Evolutionary conservation across 2,113 vertebrate genomes (phyloP).

Genomic region (Patagioenas fasciata): DNA sequence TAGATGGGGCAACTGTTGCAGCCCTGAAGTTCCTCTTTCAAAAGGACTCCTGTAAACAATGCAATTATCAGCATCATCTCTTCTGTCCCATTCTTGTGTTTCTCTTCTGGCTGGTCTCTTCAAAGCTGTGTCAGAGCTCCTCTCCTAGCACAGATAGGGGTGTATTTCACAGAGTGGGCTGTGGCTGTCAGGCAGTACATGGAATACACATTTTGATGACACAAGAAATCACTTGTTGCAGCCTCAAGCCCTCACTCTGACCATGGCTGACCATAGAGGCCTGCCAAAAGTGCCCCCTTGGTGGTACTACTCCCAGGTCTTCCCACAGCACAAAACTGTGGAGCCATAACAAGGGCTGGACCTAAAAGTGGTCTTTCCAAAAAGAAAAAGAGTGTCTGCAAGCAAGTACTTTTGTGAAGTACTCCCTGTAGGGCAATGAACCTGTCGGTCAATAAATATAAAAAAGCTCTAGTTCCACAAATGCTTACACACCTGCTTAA

Average conservation of each 20-base stretch:
- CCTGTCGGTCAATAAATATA: neutral
- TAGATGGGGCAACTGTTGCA: neutral
- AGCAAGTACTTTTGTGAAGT: neutral
- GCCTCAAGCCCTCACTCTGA: neutral
- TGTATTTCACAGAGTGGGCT: neutral
- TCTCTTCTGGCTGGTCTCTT: neutral
- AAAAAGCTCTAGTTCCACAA: constrained; percentile 2
- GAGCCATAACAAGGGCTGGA: neutral
- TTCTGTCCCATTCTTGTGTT: neutral
- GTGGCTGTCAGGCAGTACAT: fast-evolving
- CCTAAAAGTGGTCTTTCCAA: neutral
- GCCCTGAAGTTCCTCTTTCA: neutral
- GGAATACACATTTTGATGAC: neutral
- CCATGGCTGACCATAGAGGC: neutral
- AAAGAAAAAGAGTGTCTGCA: neutral
- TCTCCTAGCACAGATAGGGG: neutral
- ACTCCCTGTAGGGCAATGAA: constrained; percentile 6
- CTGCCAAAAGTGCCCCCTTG: neutral
- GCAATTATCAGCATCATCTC: neutral
- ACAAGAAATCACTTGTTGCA: neutral
- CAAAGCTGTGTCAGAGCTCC: neutral
- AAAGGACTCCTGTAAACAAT: neutral
- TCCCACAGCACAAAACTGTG: neutral
- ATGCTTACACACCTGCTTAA: constrained; percentile 6
- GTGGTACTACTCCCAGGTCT: neutral